Evolutionary conservation across 2,797 vertebrate species (phyloP).

Genomic region (Thaleichthys pacificus): DNA sequence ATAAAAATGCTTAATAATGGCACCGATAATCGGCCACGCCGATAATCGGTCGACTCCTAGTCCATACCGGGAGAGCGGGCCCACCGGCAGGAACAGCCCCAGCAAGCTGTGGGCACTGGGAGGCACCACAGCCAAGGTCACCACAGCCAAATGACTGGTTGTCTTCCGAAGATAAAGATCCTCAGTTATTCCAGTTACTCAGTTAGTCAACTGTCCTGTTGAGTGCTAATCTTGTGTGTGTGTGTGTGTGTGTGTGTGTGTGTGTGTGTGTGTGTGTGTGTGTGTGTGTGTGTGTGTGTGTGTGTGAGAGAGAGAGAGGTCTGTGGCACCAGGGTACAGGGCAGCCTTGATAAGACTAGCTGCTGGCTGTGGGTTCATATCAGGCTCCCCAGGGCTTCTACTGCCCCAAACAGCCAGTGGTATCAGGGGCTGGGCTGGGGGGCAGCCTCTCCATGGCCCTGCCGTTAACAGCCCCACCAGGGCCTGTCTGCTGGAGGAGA

Average conservation of each 20-base stretch:
- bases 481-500: conserved; percentile 57
- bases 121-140: no score
- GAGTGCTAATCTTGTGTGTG: neutral
- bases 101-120: no score
- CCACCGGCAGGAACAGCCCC: no score
- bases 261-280: conserved; percentile 1
- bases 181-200: no score
- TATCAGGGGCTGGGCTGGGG: conserved; percentile 55
- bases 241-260: no score
- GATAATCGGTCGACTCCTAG: no score
- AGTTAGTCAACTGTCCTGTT: neutral
- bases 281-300: neutral
- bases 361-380: conserved; percentile 29
- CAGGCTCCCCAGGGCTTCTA: conserved; percentile 48
- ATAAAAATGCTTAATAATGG: no score
- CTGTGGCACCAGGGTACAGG: neutral
- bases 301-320: neutral
- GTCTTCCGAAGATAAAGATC: no score
- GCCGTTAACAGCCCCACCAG: conserved; percentile 69
- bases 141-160: no score
- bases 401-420: conserved; percentile 41
- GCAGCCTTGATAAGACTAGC: conserved; percentile 41
- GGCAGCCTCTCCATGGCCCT: conserved; percentile 62
- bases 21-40: no score
- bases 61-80: no score